These are phyloP conservation scores for Mesopsocus fuscifrons DNA, from an alignment of 2,888 invertebrate species.

Conservation along the genomic window DNA sequence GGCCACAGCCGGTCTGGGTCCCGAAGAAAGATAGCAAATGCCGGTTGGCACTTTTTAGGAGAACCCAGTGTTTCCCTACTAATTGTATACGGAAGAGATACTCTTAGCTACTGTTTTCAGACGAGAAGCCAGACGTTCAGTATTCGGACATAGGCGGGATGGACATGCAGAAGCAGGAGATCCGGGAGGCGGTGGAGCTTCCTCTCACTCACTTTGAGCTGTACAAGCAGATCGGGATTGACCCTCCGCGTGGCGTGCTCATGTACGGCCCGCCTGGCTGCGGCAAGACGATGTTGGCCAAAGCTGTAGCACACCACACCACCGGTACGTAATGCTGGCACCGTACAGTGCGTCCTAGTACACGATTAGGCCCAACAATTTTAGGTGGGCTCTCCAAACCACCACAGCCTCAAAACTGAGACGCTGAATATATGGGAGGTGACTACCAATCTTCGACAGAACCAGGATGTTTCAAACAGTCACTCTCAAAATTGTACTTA, in stretches of 20 bases:
- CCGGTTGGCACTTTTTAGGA: too few relatives aligned
- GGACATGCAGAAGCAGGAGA: conserved; percentile 99
- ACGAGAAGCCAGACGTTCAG: conserved; percentile 94
- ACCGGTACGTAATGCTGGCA: conserved; percentile 39
- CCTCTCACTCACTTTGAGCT: conserved; percentile 96
- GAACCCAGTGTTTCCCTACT: too few relatives aligned
- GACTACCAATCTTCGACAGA: too few relatives aligned
- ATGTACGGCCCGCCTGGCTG: conserved; percentile 99
- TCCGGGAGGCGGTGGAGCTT: conserved; percentile 93
- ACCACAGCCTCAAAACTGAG: too few relatives aligned
- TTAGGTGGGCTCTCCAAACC: too few relatives aligned
- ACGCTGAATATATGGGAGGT: too few relatives aligned
- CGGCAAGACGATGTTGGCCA: conserved; percentile 98
- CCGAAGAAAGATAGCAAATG: too few relatives aligned
- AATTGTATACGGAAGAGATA: too few relatives aligned
- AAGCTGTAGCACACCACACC: conserved; percentile 96
- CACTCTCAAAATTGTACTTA: conserved; percentile 6
- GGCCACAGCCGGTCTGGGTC: too few relatives aligned
- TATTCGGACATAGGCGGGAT: conserved; percentile 98
- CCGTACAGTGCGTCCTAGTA: not conserved
- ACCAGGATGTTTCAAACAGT: not conserved
- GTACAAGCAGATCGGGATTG: conserved; percentile 97
- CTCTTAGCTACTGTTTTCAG: too few relatives aligned
- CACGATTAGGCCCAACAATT: too few relatives aligned
- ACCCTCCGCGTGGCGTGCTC: conserved; percentile 92